A percentile compares a stretch with the other conserved stretches of the same genome.
Evolutionary conservation across 1,140 invertebrate species (phyloP).

Genomic region (Zophobas atratus): DNA sequence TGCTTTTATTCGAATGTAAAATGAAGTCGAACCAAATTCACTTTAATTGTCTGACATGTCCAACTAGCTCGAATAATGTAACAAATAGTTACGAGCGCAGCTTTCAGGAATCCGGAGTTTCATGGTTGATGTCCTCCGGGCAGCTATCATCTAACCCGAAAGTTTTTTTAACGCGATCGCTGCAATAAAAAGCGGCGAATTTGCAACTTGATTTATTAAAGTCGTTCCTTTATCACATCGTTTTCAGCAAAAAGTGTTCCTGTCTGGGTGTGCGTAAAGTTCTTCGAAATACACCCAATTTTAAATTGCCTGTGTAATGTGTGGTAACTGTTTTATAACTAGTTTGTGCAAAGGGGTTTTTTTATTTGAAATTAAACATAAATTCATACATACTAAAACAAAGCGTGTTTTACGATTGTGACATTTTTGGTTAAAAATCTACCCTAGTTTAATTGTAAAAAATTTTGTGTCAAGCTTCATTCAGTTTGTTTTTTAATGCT

Average conservation of each 20-base stretch:
- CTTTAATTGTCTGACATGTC: conserved; percentile 32
- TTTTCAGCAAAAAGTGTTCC: neutral
- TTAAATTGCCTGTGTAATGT: too few species aligned
- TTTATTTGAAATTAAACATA: too few species aligned
- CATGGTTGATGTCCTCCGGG: conserved; percentile 29
- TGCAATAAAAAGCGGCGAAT: conserved; percentile 31
- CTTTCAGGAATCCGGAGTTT: conserved; percentile 37
- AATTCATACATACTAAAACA: too few species aligned
- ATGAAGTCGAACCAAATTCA: conserved; percentile 5
- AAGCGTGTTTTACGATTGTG: too few species aligned
- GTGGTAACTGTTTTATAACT: too few species aligned
- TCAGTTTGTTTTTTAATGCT: neutral
- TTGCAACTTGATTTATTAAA: conserved; percentile 33
- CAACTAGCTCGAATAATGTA: conserved; percentile 27
- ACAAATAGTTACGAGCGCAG: conserved; percentile 14
- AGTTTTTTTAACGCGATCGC: conserved; percentile 28
- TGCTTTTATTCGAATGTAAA: conserved; percentile 2
- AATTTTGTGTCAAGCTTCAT: neutral
- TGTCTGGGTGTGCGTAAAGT: neutral
- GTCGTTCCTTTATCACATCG: neutral
- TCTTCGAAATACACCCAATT: too few species aligned
- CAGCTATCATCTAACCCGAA: neutral
- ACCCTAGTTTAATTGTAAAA: too few species aligned
- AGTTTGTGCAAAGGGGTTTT: too few species aligned
- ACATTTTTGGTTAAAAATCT: too few species aligned